Conservation (phyloP, 2,113 vertebrate species). For the Colistium nudipinnis region DNA sequence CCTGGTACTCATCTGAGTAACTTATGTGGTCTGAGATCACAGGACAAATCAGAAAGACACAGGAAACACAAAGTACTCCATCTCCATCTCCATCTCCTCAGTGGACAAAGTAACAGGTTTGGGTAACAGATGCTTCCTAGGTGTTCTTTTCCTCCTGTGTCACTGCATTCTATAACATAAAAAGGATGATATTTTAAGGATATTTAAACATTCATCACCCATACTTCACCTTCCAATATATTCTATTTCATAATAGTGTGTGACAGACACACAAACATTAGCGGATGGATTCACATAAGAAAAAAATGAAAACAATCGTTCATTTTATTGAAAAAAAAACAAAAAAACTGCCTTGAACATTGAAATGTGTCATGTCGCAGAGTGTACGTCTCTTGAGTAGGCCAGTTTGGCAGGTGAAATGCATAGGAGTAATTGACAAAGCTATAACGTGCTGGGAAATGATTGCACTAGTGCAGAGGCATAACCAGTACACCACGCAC, state of each 20-base stretch:
- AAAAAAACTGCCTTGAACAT: too few species aligned
- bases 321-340: slow-evolving; percentile 65
- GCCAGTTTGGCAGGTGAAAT: slow-evolving; percentile 43
- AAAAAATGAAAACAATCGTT: neutral
- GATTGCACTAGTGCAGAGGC: slow-evolving; percentile 41
- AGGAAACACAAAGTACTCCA: neutral
- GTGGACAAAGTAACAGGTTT: neutral
- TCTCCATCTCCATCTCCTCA: neutral
- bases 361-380: slow-evolving; percentile 35
- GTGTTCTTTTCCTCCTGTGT: too few species aligned
- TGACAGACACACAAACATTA: too few species aligned
- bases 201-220: too few species aligned
- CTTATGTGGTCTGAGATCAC: slow-evolving; percentile 15
- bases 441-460: slow-evolving; percentile 13
- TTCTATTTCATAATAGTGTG: neutral
- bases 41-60: slow-evolving; percentile 19
- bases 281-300: neutral
- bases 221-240: neutral
- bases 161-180: too few species aligned
- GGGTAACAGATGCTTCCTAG: neutral
- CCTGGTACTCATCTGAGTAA: too few species aligned
- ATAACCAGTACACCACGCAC: slow-evolving; percentile 57
- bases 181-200: too few species aligned
- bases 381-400: slow-evolving; percentile 13
- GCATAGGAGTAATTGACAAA: slow-evolving; percentile 39